Conservation (phyloP, 2,888 invertebrate genomes). For the Plagiodera versicolora region DNA sequence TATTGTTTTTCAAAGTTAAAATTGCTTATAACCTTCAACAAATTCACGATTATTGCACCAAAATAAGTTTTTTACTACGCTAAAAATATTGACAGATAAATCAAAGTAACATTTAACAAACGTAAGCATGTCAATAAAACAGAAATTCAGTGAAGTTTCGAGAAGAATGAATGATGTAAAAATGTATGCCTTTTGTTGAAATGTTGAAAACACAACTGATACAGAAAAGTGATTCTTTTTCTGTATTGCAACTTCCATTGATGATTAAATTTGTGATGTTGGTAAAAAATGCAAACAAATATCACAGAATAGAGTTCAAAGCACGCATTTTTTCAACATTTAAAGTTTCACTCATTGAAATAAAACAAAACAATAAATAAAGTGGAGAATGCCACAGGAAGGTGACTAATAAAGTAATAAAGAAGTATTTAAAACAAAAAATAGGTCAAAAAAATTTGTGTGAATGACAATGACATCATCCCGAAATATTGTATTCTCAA, state of each 20-base stretch:
- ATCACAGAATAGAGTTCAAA: neutral
- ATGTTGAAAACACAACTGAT: neutral
- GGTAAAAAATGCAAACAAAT: neutral
- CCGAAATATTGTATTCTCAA: slow-evolving; percentile 1
- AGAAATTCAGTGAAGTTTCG: neutral
- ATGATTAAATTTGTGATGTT: neutral
- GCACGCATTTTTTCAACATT: neutral
- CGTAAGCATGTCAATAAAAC: slow-evolving; percentile 9
- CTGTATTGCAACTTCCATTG: neutral
- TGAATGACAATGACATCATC: neutral
- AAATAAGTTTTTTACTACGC: slow-evolving; percentile 6
- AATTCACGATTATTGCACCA: slow-evolving; percentile 19
- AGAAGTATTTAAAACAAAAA: neutral
- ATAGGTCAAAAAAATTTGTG: neutral
- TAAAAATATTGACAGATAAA: neutral
- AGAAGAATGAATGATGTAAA: neutral
- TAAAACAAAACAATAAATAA: neutral
- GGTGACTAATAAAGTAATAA: neutral
- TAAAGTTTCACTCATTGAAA: neutral
- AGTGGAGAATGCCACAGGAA: neutral
- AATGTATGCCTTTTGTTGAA: neutral
- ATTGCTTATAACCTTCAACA: neutral
- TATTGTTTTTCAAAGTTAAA: neutral
- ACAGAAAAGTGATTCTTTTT: neutral
- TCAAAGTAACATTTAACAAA: slow-evolving; percentile 7